Base-by-base conservation (phyloP, 2,113 vertebrate species). In the Brienomyrus brachyistius region DNA sequence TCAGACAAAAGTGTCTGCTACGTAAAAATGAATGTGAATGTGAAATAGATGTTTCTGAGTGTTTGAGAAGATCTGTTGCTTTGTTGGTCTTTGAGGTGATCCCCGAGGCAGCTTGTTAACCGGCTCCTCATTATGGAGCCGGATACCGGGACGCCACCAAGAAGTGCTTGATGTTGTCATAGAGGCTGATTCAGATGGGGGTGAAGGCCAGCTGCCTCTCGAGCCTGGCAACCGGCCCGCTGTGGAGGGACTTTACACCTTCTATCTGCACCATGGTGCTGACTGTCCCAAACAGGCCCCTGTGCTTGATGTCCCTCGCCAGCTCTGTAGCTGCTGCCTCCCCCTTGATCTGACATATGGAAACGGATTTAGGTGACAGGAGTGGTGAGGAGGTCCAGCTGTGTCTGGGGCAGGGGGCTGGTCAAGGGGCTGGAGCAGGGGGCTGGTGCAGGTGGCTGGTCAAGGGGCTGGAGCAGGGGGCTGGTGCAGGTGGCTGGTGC, bases 141-240 rank as follows among this genome's bases (percentile, higher is more conserved):
- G 6, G n/a, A 35, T 15, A 11, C n/a, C 10, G 13, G 21, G 48
- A 51, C n/a, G 1, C 3, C 47, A 1, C 13, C 40, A 40, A 40
- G 40, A 40, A 40, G 40, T 40, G 40, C 40, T 40, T 40, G 51
- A 96, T 96, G 0, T 92, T 96, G 91, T 98, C 97, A 0, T 97
- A 98, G 89, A 97, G 95, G 62, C 97, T 97, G 0, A 97, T 97
- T 59, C 97, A 92, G 89, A 97, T 93, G 0, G 97, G 97, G 47
- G 97, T 96, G 5, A 96, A 97, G 94, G 96, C 96, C 92, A 96
- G 52, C 59, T 98, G 97, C 74, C 97, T 94, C 93, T 98, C 96
- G 0, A 97, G 93, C 1, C 97, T 97, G 0, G 97, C 96, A 0
- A 97, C 94, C 91, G 97, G 94, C 83, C 97, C 96, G 1, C 96